Evolutionary conservation across 2,888 invertebrate genomes (phyloP).

Genomic region (Villa cingulata): DNA sequence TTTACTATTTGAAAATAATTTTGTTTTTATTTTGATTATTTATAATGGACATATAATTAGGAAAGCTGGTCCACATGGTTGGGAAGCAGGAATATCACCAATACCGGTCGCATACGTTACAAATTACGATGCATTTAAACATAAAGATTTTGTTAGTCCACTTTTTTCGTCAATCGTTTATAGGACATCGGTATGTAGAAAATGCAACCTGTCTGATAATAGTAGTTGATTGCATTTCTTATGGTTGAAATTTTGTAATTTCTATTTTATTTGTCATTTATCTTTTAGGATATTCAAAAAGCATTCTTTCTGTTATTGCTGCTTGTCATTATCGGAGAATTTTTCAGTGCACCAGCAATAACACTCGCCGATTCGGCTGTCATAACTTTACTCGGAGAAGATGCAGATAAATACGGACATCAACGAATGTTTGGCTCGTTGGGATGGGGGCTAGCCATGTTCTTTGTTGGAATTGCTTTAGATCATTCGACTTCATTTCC

Average conservation of each 20-base stretch:
- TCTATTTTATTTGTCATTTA: not conserved
- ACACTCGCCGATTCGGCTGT: constrained; percentile 89
- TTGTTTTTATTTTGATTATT: no score
- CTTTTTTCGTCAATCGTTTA: constrained; percentile 90
- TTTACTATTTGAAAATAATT: no score
- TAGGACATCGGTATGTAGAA: constrained; percentile 43
- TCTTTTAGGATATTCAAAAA: constrained; percentile 67
- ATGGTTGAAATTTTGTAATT: no score
- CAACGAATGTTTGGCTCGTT: constrained; percentile 97
- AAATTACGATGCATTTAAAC: constrained; percentile 56
- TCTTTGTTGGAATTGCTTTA: constrained; percentile 81
- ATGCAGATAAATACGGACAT: constrained; percentile 81
- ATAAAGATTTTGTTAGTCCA: constrained; percentile 72
- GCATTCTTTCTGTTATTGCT: constrained; percentile 88
- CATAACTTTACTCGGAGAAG: constrained; percentile 77
- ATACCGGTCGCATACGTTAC: constrained; percentile 58
- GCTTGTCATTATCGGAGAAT: constrained; percentile 90
- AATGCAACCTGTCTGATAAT: not conserved
- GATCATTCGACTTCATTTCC: constrained; percentile 96
- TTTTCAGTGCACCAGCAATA: constrained; percentile 92
- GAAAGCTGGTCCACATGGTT: not conserved
- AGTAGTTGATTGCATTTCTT: not conserved
- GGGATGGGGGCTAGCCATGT: constrained; percentile 98
- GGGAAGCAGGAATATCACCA: constrained; percentile 52
- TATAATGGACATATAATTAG: not conserved